Base-by-base conservation (phyloP, 1,140 invertebrate genomes). In the Lerema accius region DNA sequence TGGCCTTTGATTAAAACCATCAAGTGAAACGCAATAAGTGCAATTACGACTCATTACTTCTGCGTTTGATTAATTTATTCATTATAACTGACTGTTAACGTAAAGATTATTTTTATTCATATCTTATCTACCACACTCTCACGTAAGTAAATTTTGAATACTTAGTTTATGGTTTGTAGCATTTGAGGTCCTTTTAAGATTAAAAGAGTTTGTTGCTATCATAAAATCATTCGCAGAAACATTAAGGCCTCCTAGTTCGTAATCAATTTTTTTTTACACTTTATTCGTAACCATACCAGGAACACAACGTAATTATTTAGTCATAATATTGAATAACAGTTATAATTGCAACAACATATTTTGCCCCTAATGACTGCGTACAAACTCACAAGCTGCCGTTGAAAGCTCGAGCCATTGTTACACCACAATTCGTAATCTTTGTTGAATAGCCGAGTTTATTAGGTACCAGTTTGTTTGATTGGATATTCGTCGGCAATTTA, bases 401-500 rank as follows among this genome's bases (percentile, higher is more conserved):
- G 42, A 45, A 58, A 58, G 40, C 35, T 37, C 35, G 2, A 37
- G n/a, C 35, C 35, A 37, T 37, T 37, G 35, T 35, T 35, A 45
- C n/a, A 28, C 6, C n/a, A 40, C 53, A 19, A 35, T 58, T 58
- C 32, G 26, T 45, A 58, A 58, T 35, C 40, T 58, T 35, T 58
- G 23, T 42, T 15, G 32, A 37, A 46, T 58, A 58, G n/a, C 26
- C 14, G 14, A 55, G 50, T 58, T 46, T 35, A 42, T 58, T 46
- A 35, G 19, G 42, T 46, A 32, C 23, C 40, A 37, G 46, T 40
- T 32, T 64, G 37, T 67, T 65, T 64, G 56, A 65, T 72, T 53
- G 60, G 46, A 13, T 55, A 51, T 66, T 69, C 19, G 23, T 62
- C 45, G 45, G 50, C 45, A 62, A 59, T 63, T 73, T 35, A 60